phyloP scores from a whole-genome alignment of 2,797 vertebrate genomes.

The Brachymystax lenok region DNA sequence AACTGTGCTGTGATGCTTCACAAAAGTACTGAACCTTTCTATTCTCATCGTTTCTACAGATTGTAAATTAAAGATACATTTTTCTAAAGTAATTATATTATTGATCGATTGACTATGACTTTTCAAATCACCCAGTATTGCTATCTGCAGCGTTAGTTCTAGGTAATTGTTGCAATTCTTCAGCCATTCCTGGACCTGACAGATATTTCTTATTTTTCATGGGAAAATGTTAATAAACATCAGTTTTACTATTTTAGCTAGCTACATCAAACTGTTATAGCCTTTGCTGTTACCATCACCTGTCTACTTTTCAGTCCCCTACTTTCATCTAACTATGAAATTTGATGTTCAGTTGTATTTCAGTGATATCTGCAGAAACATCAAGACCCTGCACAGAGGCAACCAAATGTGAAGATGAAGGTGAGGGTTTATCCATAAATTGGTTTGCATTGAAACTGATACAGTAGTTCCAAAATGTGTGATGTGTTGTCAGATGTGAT shows the following conservation, averaged over 20 bases:
- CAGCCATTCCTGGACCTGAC: background rate
- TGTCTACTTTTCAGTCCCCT: background rate
- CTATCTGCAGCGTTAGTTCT: background rate
- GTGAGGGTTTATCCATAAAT: slow-evolving; percentile 35
- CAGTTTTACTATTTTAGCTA: background rate
- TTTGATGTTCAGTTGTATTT: slow-evolving; percentile 58
- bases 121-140: too few species aligned
- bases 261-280: background rate
- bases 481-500: background rate
- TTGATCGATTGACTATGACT: too few species aligned
- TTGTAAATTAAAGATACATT: too few species aligned
- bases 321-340: background rate
- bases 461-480: background rate
- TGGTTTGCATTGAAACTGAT: background rate
- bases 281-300: background rate
- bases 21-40: too few species aligned
- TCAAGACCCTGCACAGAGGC: slow-evolving; percentile 25
- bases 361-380: slow-evolving; percentile 44
- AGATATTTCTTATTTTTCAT: background rate
- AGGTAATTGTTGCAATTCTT: background rate
- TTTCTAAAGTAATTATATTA: too few species aligned
- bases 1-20: too few species aligned
- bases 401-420: slow-evolving; percentile 39
- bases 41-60: too few species aligned
- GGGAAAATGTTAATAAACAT: background rate